These are phyloP conservation scores for Serrognathus titanus DNA, from an alignment of 2,888 invertebrate genomes.

Conservation along the genomic window DNA sequence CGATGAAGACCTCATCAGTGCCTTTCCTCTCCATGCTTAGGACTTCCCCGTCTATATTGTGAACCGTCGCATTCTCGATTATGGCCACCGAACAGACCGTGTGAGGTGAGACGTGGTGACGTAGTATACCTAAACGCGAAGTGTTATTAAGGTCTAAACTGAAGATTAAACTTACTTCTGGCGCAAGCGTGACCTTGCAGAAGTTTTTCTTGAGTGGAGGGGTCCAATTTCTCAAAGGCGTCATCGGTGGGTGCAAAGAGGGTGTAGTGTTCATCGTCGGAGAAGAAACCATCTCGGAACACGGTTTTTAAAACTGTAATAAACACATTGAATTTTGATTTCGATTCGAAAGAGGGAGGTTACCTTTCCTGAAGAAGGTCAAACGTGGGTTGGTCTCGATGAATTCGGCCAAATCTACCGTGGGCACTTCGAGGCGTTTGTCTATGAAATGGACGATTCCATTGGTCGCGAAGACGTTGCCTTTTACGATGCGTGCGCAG, in stretches of 20 bases:
- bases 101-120: slow-evolving; percentile 64
- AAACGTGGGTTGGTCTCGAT: slow-evolving; percentile 58
- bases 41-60: slow-evolving; percentile 52
- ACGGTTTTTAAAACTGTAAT: slow-evolving; percentile 57
- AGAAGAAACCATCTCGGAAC: slow-evolving; percentile 54
- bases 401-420: slow-evolving; percentile 55
- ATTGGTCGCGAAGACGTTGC: slow-evolving; percentile 62
- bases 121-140: slow-evolving; percentile 55
- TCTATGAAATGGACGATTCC: slow-evolving; percentile 65
- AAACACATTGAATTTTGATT: not conserved
- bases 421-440: slow-evolving; percentile 57
- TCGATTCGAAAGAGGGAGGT: slow-evolving; percentile 13
- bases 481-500: slow-evolving; percentile 60
- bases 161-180: slow-evolving; percentile 49
- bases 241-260: slow-evolving; percentile 65
- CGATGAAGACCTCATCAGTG: slow-evolving; percentile 56
- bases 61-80: slow-evolving; percentile 52
- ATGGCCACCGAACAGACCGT: slow-evolving; percentile 65
- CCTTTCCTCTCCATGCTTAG: slow-evolving; percentile 51
- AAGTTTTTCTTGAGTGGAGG: slow-evolving; percentile 52
- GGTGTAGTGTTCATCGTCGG: slow-evolving; percentile 57
- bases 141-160: not conserved
- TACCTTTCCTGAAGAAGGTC: slow-evolving; percentile 54
- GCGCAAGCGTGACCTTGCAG: slow-evolving; percentile 59
- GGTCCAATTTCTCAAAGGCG: slow-evolving; percentile 61